phyloP scores from a whole-genome alignment of 2,113 vertebrate genomes.

The Okapia johnstoni region DNA sequence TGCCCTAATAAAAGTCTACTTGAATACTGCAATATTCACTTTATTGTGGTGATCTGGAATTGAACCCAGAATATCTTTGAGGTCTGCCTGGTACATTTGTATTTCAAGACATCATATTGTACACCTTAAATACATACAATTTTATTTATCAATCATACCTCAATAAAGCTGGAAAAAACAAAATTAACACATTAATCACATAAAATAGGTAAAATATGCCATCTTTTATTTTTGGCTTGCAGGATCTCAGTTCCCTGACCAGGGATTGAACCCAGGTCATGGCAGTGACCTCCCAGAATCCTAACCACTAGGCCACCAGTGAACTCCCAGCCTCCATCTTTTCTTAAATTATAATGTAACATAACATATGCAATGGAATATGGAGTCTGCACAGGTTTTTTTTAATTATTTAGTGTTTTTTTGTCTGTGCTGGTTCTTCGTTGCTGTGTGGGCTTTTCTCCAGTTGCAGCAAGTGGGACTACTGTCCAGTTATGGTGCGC shows the following conservation, averaged over 20 bases:
- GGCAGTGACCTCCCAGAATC: not conserved
- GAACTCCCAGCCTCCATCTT: not conserved
- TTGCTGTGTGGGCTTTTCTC: not conserved
- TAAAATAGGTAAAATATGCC: not conserved
- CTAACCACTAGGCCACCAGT: not conserved
- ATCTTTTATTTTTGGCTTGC: not conserved
- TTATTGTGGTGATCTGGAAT: not conserved
- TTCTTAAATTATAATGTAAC: not conserved
- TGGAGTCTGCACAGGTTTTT: not conserved
- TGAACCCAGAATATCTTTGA: not conserved
- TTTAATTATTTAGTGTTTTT: not conserved
- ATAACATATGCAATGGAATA: not conserved
- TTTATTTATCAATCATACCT: not conserved
- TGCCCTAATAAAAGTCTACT: constrained; percentile 27
- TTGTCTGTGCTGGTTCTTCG: not conserved
- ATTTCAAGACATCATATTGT: not conserved
- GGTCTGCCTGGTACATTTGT: not conserved
- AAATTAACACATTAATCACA: not conserved
- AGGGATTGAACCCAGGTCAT: not conserved
- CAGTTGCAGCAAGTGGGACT: not conserved
- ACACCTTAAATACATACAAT: not conserved
- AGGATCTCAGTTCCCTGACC: not conserved
- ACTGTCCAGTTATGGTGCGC: accelerated
- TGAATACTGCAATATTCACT: not conserved
- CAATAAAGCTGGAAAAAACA: not conserved